Conservation (phyloP, 2,797 vertebrate species). For the Sphaeramia orbicularis region DNA sequence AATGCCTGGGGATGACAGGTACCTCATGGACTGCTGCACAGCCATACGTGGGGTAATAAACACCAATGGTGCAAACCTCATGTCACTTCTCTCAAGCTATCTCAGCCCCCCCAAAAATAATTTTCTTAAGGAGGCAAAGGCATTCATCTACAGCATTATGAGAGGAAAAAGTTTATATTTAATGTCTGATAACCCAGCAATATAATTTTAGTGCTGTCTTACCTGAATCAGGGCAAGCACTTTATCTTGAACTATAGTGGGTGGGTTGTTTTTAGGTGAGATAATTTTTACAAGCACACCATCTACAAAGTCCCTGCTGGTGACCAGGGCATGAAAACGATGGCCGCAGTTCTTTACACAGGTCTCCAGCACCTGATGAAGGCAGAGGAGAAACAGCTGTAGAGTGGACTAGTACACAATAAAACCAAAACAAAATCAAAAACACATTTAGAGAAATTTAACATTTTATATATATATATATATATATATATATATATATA, state of each 20-base stretch:
- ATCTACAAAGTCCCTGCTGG: constrained; percentile 96
- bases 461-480: not conserved
- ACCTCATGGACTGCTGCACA: constrained; percentile 18
- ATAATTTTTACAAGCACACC: constrained; percentile 97
- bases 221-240: constrained; percentile 98
- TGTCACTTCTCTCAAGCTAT: constrained; percentile 1
- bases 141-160: not conserved
- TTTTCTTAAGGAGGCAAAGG: not conserved
- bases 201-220: constrained; percentile 8
- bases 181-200: not conserved
- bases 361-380: constrained; percentile 93
- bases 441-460: not conserved
- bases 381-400: constrained; percentile 1
- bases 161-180: not conserved
- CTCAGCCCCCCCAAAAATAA: not conserved
- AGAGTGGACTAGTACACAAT: not conserved
- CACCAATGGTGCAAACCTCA: constrained; percentile 8
- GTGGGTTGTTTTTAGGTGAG: constrained; percentile 97
- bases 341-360: constrained; percentile 99
- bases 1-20: constrained; percentile 38
- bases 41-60: constrained; percentile 13
- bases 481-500: not conserved
- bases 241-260: constrained; percentile 98
- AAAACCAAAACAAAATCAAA: not conserved
- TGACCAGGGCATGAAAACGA: constrained; percentile 95